Conservation (phyloP, 2,888 invertebrate species). For the Xylota segnis region DNA sequence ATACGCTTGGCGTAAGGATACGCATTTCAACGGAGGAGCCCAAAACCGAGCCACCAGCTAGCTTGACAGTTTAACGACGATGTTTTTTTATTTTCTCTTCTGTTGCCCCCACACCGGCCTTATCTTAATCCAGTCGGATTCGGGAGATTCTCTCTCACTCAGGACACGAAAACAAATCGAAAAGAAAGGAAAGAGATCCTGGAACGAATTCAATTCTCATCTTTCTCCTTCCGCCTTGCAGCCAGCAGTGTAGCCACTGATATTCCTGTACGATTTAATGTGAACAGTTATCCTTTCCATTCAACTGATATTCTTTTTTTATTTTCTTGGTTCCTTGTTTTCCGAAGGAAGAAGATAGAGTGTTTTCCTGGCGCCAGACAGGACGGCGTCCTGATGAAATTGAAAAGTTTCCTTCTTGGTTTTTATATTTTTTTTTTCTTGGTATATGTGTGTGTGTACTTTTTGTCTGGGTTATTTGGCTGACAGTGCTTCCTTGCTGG, state of each 20-base stretch:
- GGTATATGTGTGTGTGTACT: constrained; percentile 24
- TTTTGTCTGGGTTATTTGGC: constrained; percentile 62
- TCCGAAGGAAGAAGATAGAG: constrained; percentile 68
- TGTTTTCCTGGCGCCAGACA: constrained; percentile 76
- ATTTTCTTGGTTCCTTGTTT: constrained; percentile 36
- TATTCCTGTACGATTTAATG: constrained; percentile 63
- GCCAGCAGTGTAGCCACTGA: constrained; percentile 5
- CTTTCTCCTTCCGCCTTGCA: constrained; percentile 3
- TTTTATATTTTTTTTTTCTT: constrained; percentile 5
- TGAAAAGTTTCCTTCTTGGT: constrained; percentile 70
- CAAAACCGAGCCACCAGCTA: neutral
- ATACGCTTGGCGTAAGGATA: constrained; percentile 25
- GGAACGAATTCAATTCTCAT: constrained; percentile 70
- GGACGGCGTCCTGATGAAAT: constrained; percentile 73
- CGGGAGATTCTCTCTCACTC: neutral
- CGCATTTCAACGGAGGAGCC: constrained; percentile 29
- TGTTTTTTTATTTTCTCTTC: constrained; percentile 34
- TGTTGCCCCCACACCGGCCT: neutral
- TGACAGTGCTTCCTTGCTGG: constrained; percentile 58
- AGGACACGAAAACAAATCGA: constrained; percentile 54
- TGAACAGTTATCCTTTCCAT: constrained; percentile 68
- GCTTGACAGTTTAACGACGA: constrained; percentile 61
- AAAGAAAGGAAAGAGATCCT: constrained; percentile 51
- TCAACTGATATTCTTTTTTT: constrained; percentile 42
- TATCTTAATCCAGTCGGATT: constrained; percentile 55